A percentile compares a stretch with the other conserved stretches of the same genome.
These are phyloP conservation scores for Battus philenor DNA, from an alignment of 1,140 invertebrate genomes.

Conservation along the genomic window DNA sequence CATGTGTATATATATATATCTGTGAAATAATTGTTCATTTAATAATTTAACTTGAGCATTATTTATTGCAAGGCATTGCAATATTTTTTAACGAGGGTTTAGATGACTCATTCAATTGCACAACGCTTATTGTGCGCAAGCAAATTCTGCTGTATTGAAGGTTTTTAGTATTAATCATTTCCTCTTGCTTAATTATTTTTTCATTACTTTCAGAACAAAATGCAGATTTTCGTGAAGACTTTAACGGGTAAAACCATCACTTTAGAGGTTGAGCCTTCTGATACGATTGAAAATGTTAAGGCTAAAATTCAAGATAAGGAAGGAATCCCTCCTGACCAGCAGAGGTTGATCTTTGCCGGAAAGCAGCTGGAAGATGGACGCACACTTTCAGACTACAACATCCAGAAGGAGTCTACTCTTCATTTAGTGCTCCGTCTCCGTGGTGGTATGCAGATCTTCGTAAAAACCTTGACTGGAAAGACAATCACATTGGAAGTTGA, in stretches of 20 bases:
- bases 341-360: background rate
- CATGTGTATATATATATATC: too few species aligned
- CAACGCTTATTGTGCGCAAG: too few species aligned
- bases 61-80: too few species aligned
- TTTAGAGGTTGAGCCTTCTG: constrained; percentile 3
- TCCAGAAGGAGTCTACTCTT: constrained; percentile 8
- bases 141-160: too few species aligned
- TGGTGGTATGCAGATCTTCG: constrained; percentile 2
- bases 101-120: too few species aligned
- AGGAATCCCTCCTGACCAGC: background rate
- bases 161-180: too few species aligned
- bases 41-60: too few species aligned
- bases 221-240: constrained; percentile 6
- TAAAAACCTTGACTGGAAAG: background rate
- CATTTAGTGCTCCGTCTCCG: background rate
- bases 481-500: background rate
- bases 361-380: constrained; percentile 11
- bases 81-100: too few species aligned
- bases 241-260: constrained; percentile 11
- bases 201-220: constrained; percentile 4
- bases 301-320: background rate
- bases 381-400: constrained; percentile 6
- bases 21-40: too few species aligned
- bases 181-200: background rate
- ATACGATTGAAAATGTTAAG: constrained; percentile 9